Evolutionary conservation across 2,888 invertebrate species (phyloP).

Genomic region (Peribatodes rhomboidaria): DNA sequence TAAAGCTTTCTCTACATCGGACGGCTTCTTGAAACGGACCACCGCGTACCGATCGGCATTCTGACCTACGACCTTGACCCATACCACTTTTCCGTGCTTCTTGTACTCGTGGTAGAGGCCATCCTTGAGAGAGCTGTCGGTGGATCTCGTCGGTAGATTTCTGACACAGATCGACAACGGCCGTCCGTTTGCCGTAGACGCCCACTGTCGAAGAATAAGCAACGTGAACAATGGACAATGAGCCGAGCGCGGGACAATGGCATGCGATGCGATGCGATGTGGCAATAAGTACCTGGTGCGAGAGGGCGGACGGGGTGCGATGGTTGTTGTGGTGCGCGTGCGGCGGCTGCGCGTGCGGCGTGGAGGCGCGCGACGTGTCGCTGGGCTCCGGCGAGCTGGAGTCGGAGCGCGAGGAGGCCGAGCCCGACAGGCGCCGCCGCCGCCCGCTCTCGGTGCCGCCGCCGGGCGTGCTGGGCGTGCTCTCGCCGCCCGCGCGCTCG

Average conservation of each 20-base stretch:
- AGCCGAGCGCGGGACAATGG: not conserved
- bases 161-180: constrained; percentile 96
- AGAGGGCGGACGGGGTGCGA: constrained; percentile 62
- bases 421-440: constrained; percentile 84
- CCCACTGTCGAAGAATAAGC: constrained; percentile 75
- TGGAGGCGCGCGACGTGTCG: constrained; percentile 87
- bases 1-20: constrained; percentile 98
- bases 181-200: constrained; percentile 89
- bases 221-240: not conserved
- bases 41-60: constrained; percentile 97
- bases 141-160: constrained; percentile 95
- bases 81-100: constrained; percentile 98
- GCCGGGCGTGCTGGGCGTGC: constrained; percentile 79
- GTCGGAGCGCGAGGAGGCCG: constrained; percentile 83
- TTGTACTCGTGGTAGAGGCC: constrained; percentile 99
- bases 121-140: constrained; percentile 98
- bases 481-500: constrained; percentile 59
- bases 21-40: constrained; percentile 97
- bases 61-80: constrained; percentile 97
- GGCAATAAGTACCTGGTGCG: constrained; percentile 62
- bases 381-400: constrained; percentile 87
- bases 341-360: constrained; percentile 81
- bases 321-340: constrained; percentile 66
- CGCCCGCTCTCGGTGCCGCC: constrained; percentile 77
- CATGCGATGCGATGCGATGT: not conserved